A percentile compares a stretch with the other conserved stretches of the same genome.
phyloP scores from a whole-genome alignment of 1,140 invertebrate genomes.

The Pseudomyrmex sp. region DNA sequence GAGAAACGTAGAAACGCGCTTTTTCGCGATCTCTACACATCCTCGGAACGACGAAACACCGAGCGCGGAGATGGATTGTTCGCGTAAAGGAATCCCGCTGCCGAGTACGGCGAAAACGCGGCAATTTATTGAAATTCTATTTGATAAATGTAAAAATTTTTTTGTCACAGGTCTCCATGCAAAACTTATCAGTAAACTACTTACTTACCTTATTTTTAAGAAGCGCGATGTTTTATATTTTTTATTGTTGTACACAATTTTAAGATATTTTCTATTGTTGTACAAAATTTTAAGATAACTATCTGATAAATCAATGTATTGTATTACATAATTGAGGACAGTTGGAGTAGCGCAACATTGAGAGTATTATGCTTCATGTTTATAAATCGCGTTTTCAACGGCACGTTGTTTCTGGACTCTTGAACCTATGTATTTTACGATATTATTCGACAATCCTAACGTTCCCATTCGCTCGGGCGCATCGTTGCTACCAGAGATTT shows the following conservation, averaged over 20 bases:
- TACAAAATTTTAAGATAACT: too few relatives aligned
- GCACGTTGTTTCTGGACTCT: background rate
- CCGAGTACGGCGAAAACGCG: background rate
- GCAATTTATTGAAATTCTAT: conserved; percentile 1
- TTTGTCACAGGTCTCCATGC: too few relatives aligned
- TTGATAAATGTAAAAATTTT: background rate
- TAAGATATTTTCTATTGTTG: too few relatives aligned
- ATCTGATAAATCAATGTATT: too few relatives aligned
- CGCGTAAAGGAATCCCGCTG: conserved; percentile 1
- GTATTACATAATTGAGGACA: too few relatives aligned
- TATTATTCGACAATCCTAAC: background rate
- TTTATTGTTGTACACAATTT: too few relatives aligned
- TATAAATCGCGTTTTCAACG: background rate
- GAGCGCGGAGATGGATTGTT: conserved; percentile 26
- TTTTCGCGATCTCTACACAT: conserved; percentile 50
- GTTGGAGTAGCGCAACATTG: too few relatives aligned
- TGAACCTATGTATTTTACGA: background rate
- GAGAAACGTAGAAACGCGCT: conserved; percentile 47
- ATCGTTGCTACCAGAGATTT: background rate
- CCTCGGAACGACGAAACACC: conserved; percentile 35
- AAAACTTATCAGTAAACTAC: too few relatives aligned
- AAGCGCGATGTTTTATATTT: too few relatives aligned
- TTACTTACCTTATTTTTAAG: too few relatives aligned
- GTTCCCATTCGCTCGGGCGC: background rate
- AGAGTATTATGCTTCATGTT: background rate